Conservation (phyloP, 2,888 invertebrate genomes). For the Ennomos quercinarius region DNA sequence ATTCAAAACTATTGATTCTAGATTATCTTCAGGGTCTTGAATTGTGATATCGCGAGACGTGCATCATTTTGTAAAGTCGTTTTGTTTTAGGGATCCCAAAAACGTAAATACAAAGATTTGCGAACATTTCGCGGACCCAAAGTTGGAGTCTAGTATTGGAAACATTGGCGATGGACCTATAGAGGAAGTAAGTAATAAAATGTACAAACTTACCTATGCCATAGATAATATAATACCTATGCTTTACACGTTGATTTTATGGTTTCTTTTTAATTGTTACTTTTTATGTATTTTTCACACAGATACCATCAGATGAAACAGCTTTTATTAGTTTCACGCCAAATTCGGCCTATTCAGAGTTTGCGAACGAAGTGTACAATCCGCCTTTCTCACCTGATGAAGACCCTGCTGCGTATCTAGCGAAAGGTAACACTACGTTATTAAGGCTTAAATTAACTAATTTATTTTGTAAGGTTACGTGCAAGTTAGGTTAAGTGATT, state of each 20-base stretch:
- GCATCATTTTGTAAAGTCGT: background rate
- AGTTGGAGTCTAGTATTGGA: conserved; percentile 55
- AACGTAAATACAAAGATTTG: conserved; percentile 73
- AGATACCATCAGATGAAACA: conserved; percentile 88
- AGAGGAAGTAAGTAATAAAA: conserved; percentile 57
- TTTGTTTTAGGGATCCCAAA: conserved; percentile 63
- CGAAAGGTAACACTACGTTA: conserved; percentile 57
- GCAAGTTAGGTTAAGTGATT: too few species aligned
- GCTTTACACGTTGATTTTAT: too few species aligned
- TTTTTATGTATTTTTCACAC: conserved; percentile 19
- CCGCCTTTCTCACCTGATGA: conserved; percentile 87
- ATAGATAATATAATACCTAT: too few species aligned
- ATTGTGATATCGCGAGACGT: too few species aligned
- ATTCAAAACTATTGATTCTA: too few species aligned
- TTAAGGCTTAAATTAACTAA: too few species aligned
- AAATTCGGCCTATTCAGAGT: conserved; percentile 87
- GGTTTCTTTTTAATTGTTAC: background rate
- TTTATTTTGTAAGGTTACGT: too few species aligned
- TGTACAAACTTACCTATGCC: too few species aligned
- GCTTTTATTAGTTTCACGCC: conserved; percentile 93
- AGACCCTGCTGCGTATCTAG: conserved; percentile 62
- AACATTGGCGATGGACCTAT: conserved; percentile 51
- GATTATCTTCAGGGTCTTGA: background rate
- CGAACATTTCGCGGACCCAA: conserved; percentile 73
- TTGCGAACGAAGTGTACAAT: conserved; percentile 93